Evolutionary conservation across 1,140 invertebrate species (phyloP).

Genomic region (Nylanderia fulva): DNA sequence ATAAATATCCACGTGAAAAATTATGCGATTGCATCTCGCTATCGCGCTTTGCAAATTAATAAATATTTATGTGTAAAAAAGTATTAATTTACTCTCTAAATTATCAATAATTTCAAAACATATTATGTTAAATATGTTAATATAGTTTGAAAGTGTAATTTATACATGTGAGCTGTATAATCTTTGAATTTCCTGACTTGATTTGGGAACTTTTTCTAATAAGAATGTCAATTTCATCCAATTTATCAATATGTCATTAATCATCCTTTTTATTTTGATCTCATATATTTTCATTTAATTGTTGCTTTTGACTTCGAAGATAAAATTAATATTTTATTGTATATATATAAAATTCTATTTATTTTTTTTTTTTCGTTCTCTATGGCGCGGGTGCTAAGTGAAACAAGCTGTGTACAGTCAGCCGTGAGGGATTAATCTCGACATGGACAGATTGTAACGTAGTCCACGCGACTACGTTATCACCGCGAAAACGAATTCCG

Average conservation of each 20-base stretch:
- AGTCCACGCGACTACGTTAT: conserved; percentile 17
- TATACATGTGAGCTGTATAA: neutral
- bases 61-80: neutral
- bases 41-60: neutral
- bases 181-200: neutral
- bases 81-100: neutral
- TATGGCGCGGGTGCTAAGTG: neutral
- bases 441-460: neutral
- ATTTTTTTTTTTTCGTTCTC: neutral
- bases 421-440: conserved; percentile 31
- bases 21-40: neutral
- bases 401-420: conserved; percentile 38
- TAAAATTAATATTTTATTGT: neutral
- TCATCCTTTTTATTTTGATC: neutral
- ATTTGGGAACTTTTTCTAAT: neutral
- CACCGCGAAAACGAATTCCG: conserved; percentile 31
- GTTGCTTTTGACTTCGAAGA: neutral
- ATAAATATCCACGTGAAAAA: neutral
- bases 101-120: neutral
- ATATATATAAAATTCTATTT: too few relatives aligned
- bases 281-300: neutral
- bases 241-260: neutral
- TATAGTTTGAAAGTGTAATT: too few relatives aligned
- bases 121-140: too few relatives aligned
- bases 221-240: neutral